Evolutionary conservation across 1,140 invertebrate genomes (phyloP).

Genomic region (Sinella curviseta): DNA sequence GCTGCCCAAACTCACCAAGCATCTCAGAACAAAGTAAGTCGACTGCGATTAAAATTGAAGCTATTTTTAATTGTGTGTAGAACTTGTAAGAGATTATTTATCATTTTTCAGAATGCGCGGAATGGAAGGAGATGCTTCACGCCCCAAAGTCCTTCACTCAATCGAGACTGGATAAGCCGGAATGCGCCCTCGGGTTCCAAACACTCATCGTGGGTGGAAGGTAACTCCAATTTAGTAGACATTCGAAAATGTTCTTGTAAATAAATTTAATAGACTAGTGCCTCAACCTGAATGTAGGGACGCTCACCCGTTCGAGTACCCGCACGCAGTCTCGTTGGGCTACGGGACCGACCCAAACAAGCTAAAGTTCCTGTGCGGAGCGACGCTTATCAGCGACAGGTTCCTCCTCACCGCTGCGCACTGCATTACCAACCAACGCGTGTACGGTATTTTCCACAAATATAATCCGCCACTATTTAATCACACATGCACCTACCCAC

Average conservation of each 20-base stretch:
- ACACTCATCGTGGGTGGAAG: slow-evolving; percentile 41
- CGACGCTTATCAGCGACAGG: slow-evolving; percentile 49
- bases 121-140: slow-evolving; percentile 34
- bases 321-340: slow-evolving; percentile 38
- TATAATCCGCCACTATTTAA: too few relatives aligned
- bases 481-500: too few relatives aligned
- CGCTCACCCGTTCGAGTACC: not conserved
- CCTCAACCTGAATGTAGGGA: slow-evolving; percentile 19
- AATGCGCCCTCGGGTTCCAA: slow-evolving; percentile 19
- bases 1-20: slow-evolving; percentile 39
- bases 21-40: slow-evolving; percentile 40
- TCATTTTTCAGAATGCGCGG: slow-evolving; percentile 39
- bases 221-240: slow-evolving; percentile 25
- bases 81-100: slow-evolving; percentile 7
- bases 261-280: slow-evolving; percentile 36
- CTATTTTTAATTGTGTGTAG: not conserved
- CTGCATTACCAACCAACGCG: slow-evolving; percentile 48
- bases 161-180: not conserved
- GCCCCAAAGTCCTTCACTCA: slow-evolving; percentile 28
- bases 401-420: slow-evolving; percentile 57
- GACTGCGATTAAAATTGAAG: too few relatives aligned
- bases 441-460: not conserved
- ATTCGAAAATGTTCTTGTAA: not conserved
- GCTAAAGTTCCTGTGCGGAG: not conserved
- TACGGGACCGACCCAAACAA: slow-evolving; percentile 24